Percentiles rank a stretch among this genome's conserved stretches.
Evolutionary conservation across 2,113 vertebrate species (phyloP).

Genomic region (Myiagra hebetior): DNA sequence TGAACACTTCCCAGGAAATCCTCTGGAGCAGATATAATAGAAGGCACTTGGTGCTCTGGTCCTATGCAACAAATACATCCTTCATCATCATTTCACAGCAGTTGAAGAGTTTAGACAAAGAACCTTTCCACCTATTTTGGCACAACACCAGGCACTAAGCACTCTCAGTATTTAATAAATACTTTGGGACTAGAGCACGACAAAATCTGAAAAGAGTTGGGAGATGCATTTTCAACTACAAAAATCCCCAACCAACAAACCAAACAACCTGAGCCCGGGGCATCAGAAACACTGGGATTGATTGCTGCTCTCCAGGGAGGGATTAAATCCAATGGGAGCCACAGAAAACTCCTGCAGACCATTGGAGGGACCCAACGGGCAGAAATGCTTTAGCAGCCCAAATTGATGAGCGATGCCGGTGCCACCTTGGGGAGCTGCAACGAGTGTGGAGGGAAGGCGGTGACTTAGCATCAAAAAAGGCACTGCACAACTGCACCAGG

Average conservation of each 20-base stretch:
- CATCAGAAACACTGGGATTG: neutral
- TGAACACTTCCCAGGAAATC: slow-evolving; percentile 64
- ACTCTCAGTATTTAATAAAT: neutral
- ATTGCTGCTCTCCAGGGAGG: neutral
- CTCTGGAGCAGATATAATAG: slow-evolving; percentile 38
- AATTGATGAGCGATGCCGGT: rapidly evolving
- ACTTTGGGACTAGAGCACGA: neutral
- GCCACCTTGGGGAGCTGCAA: neutral
- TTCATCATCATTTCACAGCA: neutral
- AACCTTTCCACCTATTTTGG: neutral
- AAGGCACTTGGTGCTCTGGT: slow-evolving; percentile 19
- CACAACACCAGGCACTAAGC: neutral
- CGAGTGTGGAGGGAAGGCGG: rapidly evolving
- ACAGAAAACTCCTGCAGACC: neutral
- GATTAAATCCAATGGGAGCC: neutral
- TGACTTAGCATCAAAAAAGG: neutral
- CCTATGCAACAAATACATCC: neutral
- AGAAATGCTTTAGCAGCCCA: neutral
- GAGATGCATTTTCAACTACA: neutral
- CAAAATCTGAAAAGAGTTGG: neutral
- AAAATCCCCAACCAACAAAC: slow-evolving; percentile 1
- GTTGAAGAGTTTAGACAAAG: neutral
- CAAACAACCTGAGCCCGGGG: neutral
- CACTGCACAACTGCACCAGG: neutral
- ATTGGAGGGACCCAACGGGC: neutral